These are phyloP conservation scores for Entomyzon cyanotis DNA, from an alignment of 2,113 vertebrate genomes.

Conservation along the genomic window DNA sequence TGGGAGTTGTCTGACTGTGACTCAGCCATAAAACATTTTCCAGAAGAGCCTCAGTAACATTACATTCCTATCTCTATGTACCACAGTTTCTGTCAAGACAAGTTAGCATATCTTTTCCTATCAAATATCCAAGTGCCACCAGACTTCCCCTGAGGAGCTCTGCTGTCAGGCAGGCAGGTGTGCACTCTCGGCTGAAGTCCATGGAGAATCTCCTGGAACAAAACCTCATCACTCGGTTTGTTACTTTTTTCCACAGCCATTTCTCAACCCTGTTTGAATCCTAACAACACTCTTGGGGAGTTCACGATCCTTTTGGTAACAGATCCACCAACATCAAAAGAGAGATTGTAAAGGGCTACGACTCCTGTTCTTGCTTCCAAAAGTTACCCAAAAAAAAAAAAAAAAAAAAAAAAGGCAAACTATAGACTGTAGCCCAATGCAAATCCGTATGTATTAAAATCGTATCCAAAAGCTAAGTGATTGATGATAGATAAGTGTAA, in stretches of 20 bases:
- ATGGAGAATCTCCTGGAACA: not conserved
- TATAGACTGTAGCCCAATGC: not conserved
- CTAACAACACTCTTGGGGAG: fast-evolving
- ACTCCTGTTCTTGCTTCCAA: not conserved
- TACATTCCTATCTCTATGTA: not conserved
- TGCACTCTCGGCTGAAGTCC: fast-evolving
- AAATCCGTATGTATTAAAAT: not conserved
- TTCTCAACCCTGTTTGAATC: not conserved
- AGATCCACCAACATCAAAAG: not conserved
- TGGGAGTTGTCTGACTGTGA: not conserved
- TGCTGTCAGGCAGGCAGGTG: not conserved
- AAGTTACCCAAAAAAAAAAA: not conserved
- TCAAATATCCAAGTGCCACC: not conserved
- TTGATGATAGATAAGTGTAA: fast-evolving
- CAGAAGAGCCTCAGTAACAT: not conserved
- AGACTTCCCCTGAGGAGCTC: not conserved
- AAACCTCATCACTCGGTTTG: not conserved
- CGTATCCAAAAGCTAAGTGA: fast-evolving
- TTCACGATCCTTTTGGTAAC: fast-evolving
- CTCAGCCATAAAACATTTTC: not conserved
- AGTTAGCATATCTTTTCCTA: not conserved
- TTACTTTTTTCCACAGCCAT: not conserved
- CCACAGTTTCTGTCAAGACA: not conserved
- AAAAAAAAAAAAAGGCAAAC: not conserved
- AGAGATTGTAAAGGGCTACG: fast-evolving